phyloP scores from a whole-genome alignment of 2,888 invertebrate species.

The Pyrrhia umbra region DNA sequence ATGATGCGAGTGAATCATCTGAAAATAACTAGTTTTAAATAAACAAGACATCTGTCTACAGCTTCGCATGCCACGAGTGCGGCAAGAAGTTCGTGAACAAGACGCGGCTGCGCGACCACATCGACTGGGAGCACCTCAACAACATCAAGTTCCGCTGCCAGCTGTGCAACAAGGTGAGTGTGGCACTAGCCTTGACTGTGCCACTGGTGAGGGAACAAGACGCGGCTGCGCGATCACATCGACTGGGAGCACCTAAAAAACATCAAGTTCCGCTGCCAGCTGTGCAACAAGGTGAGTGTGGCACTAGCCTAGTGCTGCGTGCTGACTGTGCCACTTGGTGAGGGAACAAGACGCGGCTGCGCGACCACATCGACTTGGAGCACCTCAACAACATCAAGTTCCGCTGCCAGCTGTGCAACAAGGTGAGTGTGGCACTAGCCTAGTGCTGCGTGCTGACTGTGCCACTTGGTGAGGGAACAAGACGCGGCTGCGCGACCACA shows the following conservation, averaged over 20 bases:
- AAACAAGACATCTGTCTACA: too few relatives aligned
- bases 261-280: conserved; percentile 81
- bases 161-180: conserved; percentile 80
- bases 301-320: too few relatives aligned
- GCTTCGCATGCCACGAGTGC: conserved; percentile 83
- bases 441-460: too few relatives aligned
- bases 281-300: conserved; percentile 79
- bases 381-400: conserved; percentile 84
- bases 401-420: conserved; percentile 80
- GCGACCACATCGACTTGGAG: conserved; percentile 87
- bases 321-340: too few relatives aligned
- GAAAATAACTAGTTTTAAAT: too few relatives aligned
- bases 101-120: conserved; percentile 81
- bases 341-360: conserved; percentile 78
- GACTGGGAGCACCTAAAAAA: conserved; percentile 86
- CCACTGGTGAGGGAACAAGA: too few relatives aligned
- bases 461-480: too few relatives aligned
- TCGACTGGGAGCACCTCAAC: conserved; percentile 86
- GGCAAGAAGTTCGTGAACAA: conserved; percentile 84
- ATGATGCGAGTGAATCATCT: too few relatives aligned
- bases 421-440: conserved; percentile 67
- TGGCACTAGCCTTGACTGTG: too few relatives aligned
- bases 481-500: conserved; percentile 81
- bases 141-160: conserved; percentile 83
- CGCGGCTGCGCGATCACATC: conserved; percentile 81